Evolutionary conservation across 1,140 invertebrate species (phyloP).

Genomic region (Geopemphigus sp.): DNA sequence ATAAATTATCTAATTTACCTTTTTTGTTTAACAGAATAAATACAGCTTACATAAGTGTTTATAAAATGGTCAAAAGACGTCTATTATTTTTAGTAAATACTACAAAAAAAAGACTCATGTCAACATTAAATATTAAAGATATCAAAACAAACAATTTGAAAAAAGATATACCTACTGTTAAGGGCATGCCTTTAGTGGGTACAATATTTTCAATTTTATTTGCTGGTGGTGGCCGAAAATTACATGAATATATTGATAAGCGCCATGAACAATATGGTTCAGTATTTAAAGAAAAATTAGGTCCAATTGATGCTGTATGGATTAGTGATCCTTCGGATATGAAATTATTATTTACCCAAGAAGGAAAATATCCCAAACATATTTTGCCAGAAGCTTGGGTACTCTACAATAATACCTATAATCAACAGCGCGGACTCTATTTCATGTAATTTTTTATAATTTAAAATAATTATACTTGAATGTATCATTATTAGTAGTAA

Average conservation of each 20-base stretch:
- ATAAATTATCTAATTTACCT: neutral
- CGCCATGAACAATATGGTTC: conserved; percentile 71
- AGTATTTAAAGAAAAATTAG: conserved; percentile 71
- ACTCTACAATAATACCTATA: conserved; percentile 71
- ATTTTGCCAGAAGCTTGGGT: conserved; percentile 79
- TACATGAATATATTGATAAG: conserved; percentile 73
- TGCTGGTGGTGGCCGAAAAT: conserved; percentile 54
- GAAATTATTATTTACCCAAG: conserved; percentile 68
- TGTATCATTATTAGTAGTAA: too few relatives aligned
- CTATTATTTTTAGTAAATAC: neutral
- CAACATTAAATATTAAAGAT: neutral
- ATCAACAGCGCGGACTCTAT: conserved; percentile 73
- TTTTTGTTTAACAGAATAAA: neutral
- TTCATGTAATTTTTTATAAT: conserved; percentile 68
- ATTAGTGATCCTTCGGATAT: conserved; percentile 69
- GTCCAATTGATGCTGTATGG: conserved; percentile 68
- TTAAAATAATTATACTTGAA: too few relatives aligned
- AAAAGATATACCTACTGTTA: conserved; percentile 56
- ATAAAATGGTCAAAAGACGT: neutral
- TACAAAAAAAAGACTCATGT: conserved; percentile 23
- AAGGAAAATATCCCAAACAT: conserved; percentile 76
- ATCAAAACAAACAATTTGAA: conserved; percentile 52
- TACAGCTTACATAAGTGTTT: neutral
- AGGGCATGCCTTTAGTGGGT: conserved; percentile 61
- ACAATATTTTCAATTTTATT: conserved; percentile 59